phyloP scores from a whole-genome alignment of 1,140 invertebrate genomes.

The Maconellicoccus hirsutus region DNA sequence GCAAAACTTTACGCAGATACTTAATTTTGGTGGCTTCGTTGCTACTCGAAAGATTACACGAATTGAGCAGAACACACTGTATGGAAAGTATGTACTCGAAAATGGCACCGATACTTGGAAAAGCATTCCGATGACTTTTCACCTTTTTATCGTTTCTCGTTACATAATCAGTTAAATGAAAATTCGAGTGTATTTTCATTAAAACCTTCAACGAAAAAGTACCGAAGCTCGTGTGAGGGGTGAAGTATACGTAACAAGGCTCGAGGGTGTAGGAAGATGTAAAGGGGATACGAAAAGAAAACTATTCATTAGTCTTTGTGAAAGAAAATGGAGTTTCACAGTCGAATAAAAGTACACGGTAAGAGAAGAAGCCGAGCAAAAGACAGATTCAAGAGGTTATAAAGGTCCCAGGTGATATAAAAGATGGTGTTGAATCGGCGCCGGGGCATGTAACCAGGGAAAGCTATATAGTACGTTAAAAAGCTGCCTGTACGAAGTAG shows the following conservation, averaged over 20 bases:
- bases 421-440: not conserved
- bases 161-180: not conserved
- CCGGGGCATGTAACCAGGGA: too few species aligned
- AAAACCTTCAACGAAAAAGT: not conserved
- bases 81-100: too few species aligned
- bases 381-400: not conserved
- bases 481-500: not conserved
- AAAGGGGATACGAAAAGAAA: not conserved
- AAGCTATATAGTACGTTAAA: not conserved
- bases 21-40: too few species aligned
- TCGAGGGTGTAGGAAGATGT: not conserved
- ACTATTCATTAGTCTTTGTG: conserved; percentile 15
- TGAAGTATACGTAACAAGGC: not conserved
- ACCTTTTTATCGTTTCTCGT: too few species aligned
- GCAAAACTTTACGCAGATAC: too few species aligned
- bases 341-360: conserved; percentile 6
- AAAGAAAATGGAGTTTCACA: conserved; percentile 20
- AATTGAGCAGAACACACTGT: too few species aligned
- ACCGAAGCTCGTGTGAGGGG: too few species aligned
- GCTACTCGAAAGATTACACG: too few species aligned
- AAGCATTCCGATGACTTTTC: too few species aligned
- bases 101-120: too few species aligned
- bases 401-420: conserved; percentile 18
- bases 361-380: not conserved
- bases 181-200: not conserved